phyloP scores from a whole-genome alignment of 2,113 vertebrate species.

The Limanda limanda region DNA sequence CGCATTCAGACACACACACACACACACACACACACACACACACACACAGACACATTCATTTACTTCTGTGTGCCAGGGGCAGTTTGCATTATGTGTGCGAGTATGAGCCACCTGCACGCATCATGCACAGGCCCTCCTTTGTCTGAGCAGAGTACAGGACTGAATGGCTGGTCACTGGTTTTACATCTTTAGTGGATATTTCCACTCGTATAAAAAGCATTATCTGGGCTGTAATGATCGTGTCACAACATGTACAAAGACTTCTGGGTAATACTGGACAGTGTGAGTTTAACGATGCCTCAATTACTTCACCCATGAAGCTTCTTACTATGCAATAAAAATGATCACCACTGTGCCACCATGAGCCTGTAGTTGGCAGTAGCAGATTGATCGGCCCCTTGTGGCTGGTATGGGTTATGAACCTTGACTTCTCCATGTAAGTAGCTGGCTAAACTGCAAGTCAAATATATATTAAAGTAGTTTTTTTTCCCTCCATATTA shows the following conservation, averaged over 20 bases:
- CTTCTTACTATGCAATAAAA: not conserved
- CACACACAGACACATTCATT: slow-evolving; percentile 10
- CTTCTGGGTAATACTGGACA: not conserved
- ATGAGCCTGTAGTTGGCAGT: not conserved
- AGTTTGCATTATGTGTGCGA: slow-evolving; percentile 35
- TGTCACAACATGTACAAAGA: slow-evolving; percentile 15
- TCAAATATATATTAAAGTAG: too few species aligned
- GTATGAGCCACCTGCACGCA: slow-evolving; percentile 38
- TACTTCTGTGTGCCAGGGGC: slow-evolving; percentile 10
- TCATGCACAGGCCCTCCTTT: slow-evolving; percentile 17
- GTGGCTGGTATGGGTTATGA: too few species aligned
- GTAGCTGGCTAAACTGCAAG: not conserved
- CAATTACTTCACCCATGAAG: not conserved
- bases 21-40: slow-evolving; percentile 8
- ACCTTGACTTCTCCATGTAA: too few species aligned
- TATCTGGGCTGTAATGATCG: slow-evolving; percentile 12
- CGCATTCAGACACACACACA: slow-evolving; percentile 14
- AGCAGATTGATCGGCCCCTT: too few species aligned
- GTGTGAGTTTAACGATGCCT: not conserved
- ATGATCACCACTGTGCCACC: not conserved
- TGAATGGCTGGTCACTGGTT: not conserved
- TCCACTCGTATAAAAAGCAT: slow-evolving; percentile 16
- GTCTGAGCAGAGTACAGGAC: not conserved
- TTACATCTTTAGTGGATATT: not conserved
- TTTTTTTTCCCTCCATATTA: too few species aligned